Conservation (phyloP, 2,113 vertebrate species). For the Chloebia gouldiae region DNA sequence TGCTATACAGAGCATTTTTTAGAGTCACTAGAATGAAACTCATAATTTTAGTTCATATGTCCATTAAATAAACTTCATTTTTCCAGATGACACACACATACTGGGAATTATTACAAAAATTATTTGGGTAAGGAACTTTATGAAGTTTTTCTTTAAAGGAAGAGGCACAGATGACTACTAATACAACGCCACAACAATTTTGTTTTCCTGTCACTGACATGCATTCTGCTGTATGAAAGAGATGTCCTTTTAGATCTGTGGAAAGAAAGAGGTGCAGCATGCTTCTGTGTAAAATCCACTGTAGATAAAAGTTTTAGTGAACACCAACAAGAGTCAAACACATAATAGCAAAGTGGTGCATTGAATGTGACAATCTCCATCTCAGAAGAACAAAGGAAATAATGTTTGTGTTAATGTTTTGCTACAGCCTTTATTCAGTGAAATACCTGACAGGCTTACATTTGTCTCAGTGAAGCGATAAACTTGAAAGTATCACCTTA, state of each 20-base stretch:
- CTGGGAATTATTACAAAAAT: background rate
- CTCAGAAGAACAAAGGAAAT: background rate
- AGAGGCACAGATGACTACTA: accelerated
- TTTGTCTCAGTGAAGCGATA: background rate
- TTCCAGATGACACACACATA: background rate
- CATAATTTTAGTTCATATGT: background rate
- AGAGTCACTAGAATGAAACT: background rate
- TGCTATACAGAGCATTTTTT: background rate
- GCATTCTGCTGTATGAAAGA: background rate
- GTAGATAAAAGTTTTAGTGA: background rate
- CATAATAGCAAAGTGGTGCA: background rate
- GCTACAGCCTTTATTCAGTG: background rate
- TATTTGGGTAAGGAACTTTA: background rate
- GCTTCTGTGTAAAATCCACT: background rate
- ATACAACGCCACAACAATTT: background rate
- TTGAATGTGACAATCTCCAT: background rate
- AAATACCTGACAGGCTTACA: background rate
- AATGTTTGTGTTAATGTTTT: background rate
- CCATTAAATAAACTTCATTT: background rate
- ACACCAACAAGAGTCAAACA: background rate
- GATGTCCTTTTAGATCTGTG: background rate
- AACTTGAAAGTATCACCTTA: background rate
- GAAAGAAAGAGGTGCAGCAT: background rate
- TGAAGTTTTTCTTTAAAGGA: background rate
- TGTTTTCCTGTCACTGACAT: background rate